Evolutionary conservation across 2,797 vertebrate genomes (phyloP).

Genomic region (Caiman crocodilus): DNA sequence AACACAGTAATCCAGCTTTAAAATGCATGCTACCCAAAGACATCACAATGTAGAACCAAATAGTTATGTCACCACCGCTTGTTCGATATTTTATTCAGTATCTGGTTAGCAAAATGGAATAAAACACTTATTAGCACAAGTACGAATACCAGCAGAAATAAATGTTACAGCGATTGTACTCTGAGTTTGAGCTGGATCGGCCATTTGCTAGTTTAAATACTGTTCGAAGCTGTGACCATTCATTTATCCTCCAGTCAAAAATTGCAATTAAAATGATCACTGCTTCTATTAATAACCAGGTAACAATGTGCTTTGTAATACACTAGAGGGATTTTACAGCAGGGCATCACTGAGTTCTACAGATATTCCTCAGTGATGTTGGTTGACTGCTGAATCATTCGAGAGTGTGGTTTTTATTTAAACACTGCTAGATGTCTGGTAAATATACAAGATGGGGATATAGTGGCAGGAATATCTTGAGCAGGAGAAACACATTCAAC

Average conservation of each 20-base stretch:
- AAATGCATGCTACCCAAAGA: constrained; percentile 34
- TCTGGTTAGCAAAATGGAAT: constrained; percentile 47
- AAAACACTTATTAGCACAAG: constrained; percentile 1
- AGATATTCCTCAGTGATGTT: constrained; percentile 10
- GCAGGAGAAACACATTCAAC: neutral
- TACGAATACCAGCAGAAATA: neutral
- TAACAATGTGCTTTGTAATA: neutral
- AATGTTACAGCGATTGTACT: neutral
- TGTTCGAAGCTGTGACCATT: neutral
- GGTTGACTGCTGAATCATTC: constrained; percentile 30
- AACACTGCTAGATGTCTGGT: neutral
- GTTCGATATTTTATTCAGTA: constrained; percentile 59
- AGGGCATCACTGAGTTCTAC: neutral
- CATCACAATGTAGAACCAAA: constrained; percentile 39
- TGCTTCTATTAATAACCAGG: neutral
- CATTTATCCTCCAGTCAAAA: neutral
- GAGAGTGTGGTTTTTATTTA: constrained; percentile 40
- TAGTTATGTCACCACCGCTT: neutral
- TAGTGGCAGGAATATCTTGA: constrained; percentile 1
- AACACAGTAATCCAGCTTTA: constrained; percentile 22
- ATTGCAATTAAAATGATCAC: neutral
- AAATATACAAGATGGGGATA: neutral
- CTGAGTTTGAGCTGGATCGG: neutral
- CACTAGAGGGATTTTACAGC: neutral
- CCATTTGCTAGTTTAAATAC: neutral